Evolutionary conservation across 2,888 invertebrate species (phyloP), one percentile per base, ranked within the genome.

Genomic region (Subacronicta megacephala): DNA sequence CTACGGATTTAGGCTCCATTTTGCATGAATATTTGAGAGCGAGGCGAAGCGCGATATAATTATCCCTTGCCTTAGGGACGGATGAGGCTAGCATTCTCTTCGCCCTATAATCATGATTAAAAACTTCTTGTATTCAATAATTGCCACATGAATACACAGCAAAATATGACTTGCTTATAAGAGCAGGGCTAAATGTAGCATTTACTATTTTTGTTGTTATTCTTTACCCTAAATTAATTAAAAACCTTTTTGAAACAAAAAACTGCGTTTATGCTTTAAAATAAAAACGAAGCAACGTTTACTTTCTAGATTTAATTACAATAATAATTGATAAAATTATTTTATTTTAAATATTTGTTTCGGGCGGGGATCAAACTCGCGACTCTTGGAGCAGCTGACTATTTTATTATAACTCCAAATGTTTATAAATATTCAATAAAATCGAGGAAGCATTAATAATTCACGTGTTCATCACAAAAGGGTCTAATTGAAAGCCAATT

Each of bases 401-500:
- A 1, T 1, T 20, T 5, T 20, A 26, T 36, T 52, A 52, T 42
- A n/a, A n/a, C n/a, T n/a, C n/a, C n/a, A n/a, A n/a, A n/a, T n/a
- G n/a, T n/a, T n/a, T n/a, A n/a, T n/a, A n/a, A n/a, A n/a, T n/a
- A 40, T 47, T 41, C 31, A 26, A 42, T 46, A 40, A n/a, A 13
- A 23, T 38, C 7, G 35, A 20, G 26, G 35, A 42, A 59, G 66
- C 58, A 71, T 65, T 63, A 58, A 79, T 77, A 68, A 70, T 69
- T 60, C 52, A 60, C 63, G 43, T 55, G 57, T 66, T 61, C 43
- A 54, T 41, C 53, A 72, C 72, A 76, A 80, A 76, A 68, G 66
- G 42, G 29, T 70, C 51, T 65, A 62, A 72, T 68, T 68, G 67
- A 71, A 59, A 66, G 63, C 44, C 35, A 80, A 78, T 75, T 82